Evolutionary conservation across 2,888 invertebrate genomes (phyloP).

Genomic region (Pristionchus entomophagus): DNA sequence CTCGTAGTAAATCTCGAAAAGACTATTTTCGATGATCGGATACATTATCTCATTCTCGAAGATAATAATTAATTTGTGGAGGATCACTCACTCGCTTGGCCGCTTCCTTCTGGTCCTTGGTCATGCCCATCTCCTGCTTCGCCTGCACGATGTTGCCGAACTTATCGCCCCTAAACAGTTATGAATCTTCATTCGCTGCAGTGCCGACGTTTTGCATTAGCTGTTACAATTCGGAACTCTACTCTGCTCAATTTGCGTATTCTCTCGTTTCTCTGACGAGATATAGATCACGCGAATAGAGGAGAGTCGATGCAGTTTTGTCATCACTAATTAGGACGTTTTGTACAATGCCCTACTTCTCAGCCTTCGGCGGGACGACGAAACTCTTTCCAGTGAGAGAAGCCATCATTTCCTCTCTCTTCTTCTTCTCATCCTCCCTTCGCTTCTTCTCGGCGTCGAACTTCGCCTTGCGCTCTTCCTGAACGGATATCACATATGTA

Average conservation of each 20-base stretch:
- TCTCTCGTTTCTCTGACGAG: not conserved
- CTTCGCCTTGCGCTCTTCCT: constrained; percentile 67
- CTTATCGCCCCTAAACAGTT: constrained; percentile 68
- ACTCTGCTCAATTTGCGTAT: constrained; percentile 49
- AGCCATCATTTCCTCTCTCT: constrained; percentile 70
- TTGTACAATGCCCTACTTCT: constrained; percentile 42
- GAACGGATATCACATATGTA: constrained; percentile 15
- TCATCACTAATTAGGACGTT: too few species aligned
- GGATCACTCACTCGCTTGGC: constrained; percentile 82
- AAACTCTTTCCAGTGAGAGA: constrained; percentile 49
- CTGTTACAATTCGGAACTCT: not conserved
- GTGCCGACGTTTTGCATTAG: too few species aligned
- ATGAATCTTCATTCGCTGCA: too few species aligned
- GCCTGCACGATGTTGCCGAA: constrained; percentile 87
- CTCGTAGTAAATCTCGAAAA: too few species aligned
- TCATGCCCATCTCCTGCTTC: constrained; percentile 96
- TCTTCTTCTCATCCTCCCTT: constrained; percentile 74
- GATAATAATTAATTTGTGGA: not conserved
- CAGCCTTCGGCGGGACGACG: constrained; percentile 46
- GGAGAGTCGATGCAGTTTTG: too few species aligned
- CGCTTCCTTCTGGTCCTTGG: constrained; percentile 98
- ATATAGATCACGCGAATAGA: too few species aligned
- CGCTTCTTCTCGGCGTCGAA: constrained; percentile 66
- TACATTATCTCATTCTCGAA: not conserved
- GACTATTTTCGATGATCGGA: not conserved